Evolutionary conservation across 2,113 vertebrate species (phyloP).

Genomic region (Copsychus sechellarum): DNA sequence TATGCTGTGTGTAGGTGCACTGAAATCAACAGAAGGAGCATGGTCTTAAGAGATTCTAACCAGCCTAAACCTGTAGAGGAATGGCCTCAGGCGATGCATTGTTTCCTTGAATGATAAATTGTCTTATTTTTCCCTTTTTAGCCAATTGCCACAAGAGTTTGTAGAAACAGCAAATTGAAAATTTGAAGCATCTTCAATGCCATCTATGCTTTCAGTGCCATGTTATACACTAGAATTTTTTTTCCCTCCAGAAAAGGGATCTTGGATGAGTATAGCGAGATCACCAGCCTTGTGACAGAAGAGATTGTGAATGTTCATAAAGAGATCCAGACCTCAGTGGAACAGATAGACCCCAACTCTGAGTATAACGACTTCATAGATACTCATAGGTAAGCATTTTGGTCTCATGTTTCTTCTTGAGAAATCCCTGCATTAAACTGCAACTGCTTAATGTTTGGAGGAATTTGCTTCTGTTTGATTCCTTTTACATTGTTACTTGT

Average conservation of each 20-base stretch:
- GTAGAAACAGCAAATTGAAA: background rate
- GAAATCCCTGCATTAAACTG: background rate
- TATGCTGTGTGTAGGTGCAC: background rate
- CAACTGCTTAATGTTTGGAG: background rate
- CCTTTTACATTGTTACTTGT: background rate
- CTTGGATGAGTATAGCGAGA: constrained; percentile 94
- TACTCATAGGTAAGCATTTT: constrained; percentile 81
- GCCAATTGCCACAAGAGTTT: background rate
- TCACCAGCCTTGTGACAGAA: constrained; percentile 92
- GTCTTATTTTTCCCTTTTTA: background rate
- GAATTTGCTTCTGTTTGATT: background rate
- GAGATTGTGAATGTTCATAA: constrained; percentile 94
- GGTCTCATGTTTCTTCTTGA: background rate
- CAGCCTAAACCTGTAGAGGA: background rate
- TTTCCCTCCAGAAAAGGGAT: constrained; percentile 84
- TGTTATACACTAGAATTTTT: constrained; percentile 5
- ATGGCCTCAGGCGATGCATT: background rate
- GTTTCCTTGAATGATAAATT: background rate
- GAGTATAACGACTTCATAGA: constrained; percentile 94
- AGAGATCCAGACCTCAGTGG: constrained; percentile 87
- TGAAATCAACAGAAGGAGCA: background rate
- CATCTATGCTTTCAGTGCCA: background rate
- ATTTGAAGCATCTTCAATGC: background rate
- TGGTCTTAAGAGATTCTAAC: background rate
- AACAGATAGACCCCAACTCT: constrained; percentile 89